Evolutionary conservation across 2,113 vertebrate genomes (phyloP).

Genomic region (Stigmatopora argus): DNA sequence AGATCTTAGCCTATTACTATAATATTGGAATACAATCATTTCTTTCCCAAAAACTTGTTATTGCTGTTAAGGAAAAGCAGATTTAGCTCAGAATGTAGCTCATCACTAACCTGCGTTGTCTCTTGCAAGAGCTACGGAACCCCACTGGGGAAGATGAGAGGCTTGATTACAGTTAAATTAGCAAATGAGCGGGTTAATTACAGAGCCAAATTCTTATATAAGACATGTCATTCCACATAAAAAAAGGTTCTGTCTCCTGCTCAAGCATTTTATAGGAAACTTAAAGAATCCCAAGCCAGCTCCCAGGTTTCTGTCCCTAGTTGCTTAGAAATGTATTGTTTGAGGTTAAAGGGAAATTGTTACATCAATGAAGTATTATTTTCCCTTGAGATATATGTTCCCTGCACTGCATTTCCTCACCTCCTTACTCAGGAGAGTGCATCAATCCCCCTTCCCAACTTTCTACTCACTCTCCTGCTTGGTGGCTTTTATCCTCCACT

Average conservation of each 20-base stretch:
- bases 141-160: constrained; percentile 66
- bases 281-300: constrained; percentile 15
- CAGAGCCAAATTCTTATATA: constrained; percentile 60
- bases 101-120: constrained; percentile 51
- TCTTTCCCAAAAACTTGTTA: background rate
- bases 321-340: constrained; percentile 41
- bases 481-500: constrained; percentile 66
- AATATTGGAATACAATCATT: constrained; percentile 28
- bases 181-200: constrained; percentile 72
- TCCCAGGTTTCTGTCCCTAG: constrained; percentile 40
- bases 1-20: constrained; percentile 21
- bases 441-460: constrained; percentile 57
- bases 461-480: constrained; percentile 54
- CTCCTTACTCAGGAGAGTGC: constrained; percentile 56
- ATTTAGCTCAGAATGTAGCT: constrained; percentile 42
- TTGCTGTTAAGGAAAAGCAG: constrained; percentile 42
- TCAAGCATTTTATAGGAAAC: constrained; percentile 42
- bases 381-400: constrained; percentile 52
- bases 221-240: constrained; percentile 56
- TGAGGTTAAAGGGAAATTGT: constrained; percentile 59
- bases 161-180: constrained; percentile 72
- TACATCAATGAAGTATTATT: constrained; percentile 57
- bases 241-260: constrained; percentile 41
- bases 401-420: constrained; percentile 20
- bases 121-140: constrained; percentile 51